Evolutionary conservation across 2,113 vertebrate species (phyloP), one percentile per base, ranked within the genome.

Genomic region (Takifugu bimaculatus): DNA sequence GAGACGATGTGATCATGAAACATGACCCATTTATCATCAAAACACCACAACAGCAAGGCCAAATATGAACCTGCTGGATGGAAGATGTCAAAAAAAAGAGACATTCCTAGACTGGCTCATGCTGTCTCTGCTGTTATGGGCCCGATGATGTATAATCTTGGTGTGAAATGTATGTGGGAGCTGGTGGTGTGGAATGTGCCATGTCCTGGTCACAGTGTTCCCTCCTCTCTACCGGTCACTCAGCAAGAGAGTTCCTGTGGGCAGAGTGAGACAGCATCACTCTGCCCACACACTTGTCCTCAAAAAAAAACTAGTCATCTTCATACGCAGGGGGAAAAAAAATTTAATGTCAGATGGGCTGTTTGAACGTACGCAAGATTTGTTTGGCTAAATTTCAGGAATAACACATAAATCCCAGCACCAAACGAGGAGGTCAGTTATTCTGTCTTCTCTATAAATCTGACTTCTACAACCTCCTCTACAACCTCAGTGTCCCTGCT

Each of bases 191-290:
- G 70, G 63, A 85, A 86, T 64, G 80, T 81, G 77, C 72, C 75
- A 82, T 82, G 85, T 87, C 84, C 83, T 63, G 77, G 80, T 87
- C 78, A 74, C 82, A 86, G 77, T 80, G 79, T 85, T 89, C 82
- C 62, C 78, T 85, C 72, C 72, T 82, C 72, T 85, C 72, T 78
- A 78, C 75, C 58, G 83, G 82, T 85, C 88, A 85, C 84, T 87
- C 81, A 80, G 84, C 76, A 74, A 82, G 81, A 88, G 80, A 87
- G 79, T 83, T 85, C 72, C 77, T 82, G 87, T 88, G 80, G 85
- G 85, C 77, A 65, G 87, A 79, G 80, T 87, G 85, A 85, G 77
- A 87, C 72, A 84, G 81, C 83, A 80, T 88, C 88, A 79, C 86
- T 72, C 83, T 51, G 69, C 88, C 88, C 85, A 88, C 88, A 59